Evolutionary conservation across 1,140 invertebrate species (phyloP).

Genomic region (Globodera rostochiensis): DNA sequence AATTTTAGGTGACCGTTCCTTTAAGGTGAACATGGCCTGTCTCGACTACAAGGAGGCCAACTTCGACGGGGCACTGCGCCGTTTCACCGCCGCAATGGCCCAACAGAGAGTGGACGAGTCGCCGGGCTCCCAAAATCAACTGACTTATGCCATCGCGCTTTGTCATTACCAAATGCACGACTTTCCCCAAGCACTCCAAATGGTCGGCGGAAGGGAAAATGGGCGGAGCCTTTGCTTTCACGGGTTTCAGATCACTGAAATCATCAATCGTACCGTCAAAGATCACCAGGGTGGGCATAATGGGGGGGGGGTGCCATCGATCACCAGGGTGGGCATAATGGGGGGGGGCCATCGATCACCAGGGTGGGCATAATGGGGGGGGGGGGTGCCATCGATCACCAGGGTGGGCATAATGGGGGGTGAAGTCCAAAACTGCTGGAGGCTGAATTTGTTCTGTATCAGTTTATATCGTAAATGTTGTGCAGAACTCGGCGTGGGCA

Average conservation of each 20-base stretch:
- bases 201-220: not conserved
- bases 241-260: slow-evolving; percentile 75
- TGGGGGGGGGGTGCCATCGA: slow-evolving; percentile 78
- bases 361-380: slow-evolving; percentile 67
- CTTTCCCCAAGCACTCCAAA: slow-evolving; percentile 78
- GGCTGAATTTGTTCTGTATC: too few species aligned
- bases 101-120: slow-evolving; percentile 69
- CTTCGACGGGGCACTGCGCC: slow-evolving; percentile 87
- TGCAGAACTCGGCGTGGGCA: slow-evolving; percentile 87
- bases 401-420: slow-evolving; percentile 68
- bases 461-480: not conserved
- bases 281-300: slow-evolving; percentile 79
- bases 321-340: slow-evolving; percentile 75
- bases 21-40: slow-evolving; percentile 80
- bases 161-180: slow-evolving; percentile 93
- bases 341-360: slow-evolving; percentile 85
- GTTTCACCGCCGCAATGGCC: slow-evolving; percentile 83
- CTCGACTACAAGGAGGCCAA: slow-evolving; percentile 87
- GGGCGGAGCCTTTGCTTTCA: not conserved
- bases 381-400: slow-evolving; percentile 86
- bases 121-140: slow-evolving; percentile 80
- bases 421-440: too few species aligned
- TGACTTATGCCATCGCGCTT: slow-evolving; percentile 92
- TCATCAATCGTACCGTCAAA: slow-evolving; percentile 91
- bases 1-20: too few species aligned